A percentile compares a stretch with the other conserved stretches of the same genome.
Evolutionary conservation across 2,797 vertebrate species (phyloP).

Genomic region (Enteromius mattozi): DNA sequence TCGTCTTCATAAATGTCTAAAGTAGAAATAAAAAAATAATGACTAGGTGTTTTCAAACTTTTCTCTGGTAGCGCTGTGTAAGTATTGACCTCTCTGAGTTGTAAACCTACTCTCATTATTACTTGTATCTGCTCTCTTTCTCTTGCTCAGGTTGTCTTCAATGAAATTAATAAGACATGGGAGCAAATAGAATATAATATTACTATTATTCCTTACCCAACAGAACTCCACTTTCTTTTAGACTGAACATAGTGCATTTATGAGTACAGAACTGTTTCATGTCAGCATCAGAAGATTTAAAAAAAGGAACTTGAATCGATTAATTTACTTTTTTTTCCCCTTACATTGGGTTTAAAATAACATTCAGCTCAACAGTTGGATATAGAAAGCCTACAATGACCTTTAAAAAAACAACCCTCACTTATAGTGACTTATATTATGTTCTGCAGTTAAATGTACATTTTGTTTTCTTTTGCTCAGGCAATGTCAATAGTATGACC

Average conservation of each 20-base stretch:
- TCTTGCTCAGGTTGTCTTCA: constrained; percentile 1
- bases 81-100: background rate
- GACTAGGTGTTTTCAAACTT: background rate
- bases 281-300: background rate
- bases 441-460: background rate
- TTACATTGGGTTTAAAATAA: background rate
- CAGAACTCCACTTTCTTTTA: constrained; percentile 4
- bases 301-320: background rate
- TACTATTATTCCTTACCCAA: background rate
- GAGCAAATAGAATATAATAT: background rate
- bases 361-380: background rate
- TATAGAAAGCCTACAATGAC: background rate
- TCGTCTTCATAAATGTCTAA: background rate
- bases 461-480: background rate
- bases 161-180: background rate
- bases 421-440: background rate
- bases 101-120: constrained; percentile 1
- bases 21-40: background rate
- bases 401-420: background rate
- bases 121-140: background rate
- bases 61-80: background rate
- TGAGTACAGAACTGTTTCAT: background rate
- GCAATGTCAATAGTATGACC: background rate
- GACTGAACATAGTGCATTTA: background rate
- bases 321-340: background rate